Percentiles rank a stretch among this genome's conserved stretches.
These are phyloP conservation scores for Macrophya alboannulata DNA, from an alignment of 2,888 invertebrate genomes.

Conservation along the genomic window DNA sequence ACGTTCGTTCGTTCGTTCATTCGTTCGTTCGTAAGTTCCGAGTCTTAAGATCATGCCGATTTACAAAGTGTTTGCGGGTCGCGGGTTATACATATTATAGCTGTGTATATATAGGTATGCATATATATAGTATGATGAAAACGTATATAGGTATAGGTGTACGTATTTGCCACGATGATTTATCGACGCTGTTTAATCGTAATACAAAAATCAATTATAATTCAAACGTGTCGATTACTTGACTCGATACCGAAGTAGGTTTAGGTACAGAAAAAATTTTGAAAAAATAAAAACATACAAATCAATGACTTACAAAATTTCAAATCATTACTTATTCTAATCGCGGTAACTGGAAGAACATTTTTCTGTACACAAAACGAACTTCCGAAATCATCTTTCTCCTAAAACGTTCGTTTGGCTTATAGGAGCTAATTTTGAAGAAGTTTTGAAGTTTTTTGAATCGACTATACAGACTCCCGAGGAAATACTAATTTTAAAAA, in stretches of 20 bases:
- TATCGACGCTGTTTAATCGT: constrained; percentile 15
- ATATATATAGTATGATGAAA: not conserved
- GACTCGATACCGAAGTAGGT: not conserved
- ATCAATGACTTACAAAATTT: too few relatives aligned
- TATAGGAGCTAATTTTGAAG: too few relatives aligned
- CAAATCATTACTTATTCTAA: too few relatives aligned
- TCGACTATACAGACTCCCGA: too few relatives aligned
- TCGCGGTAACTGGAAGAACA: too few relatives aligned
- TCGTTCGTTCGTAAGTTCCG: not conserved
- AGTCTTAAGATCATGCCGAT: constrained; percentile 55
- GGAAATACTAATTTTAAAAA: too few relatives aligned
- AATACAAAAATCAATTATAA: constrained; percentile 10
- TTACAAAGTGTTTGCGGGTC: constrained; percentile 57
- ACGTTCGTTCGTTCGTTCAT: constrained; percentile 5
- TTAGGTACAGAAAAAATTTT: too few relatives aligned
- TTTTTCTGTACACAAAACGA: too few relatives aligned
- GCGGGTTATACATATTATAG: constrained; percentile 20
- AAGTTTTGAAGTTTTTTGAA: too few relatives aligned
- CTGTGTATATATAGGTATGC: not conserved
- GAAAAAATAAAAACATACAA: too few relatives aligned
- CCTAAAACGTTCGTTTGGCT: too few relatives aligned
- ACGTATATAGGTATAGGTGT: not conserved
- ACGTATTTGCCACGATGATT: constrained; percentile 51
- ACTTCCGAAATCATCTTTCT: too few relatives aligned
- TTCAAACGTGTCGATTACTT: not conserved